Percentiles rank a stretch among this genome's conserved stretches.
Conservation (phyloP, 1,140 invertebrate genomes). For the Nephotettix cincticeps region DNA sequence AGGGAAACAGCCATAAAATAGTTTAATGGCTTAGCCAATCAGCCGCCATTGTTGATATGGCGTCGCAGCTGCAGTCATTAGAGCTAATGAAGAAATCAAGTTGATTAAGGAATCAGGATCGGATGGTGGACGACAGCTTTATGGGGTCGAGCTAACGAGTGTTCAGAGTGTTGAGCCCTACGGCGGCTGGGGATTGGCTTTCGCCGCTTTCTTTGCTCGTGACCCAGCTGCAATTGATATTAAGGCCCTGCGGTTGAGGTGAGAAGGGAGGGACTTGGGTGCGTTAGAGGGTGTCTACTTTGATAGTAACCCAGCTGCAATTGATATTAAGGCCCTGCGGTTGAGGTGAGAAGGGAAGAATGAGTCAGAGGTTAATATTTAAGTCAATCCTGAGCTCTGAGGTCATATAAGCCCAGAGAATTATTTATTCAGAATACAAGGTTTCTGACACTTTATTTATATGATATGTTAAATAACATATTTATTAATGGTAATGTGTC, state of each 20-base stretch:
- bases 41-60: conserved; percentile 8
- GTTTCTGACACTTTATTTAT: too few relatives aligned
- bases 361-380: too few relatives aligned
- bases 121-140: conserved; percentile 9
- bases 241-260: too few relatives aligned
- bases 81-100: conserved; percentile 17
- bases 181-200: background rate
- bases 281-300: background rate
- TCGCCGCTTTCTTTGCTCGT: background rate
- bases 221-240: background rate
- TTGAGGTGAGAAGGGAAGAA: too few relatives aligned
- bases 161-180: background rate
- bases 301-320: background rate
- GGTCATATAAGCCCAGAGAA: too few relatives aligned
- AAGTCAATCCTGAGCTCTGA: too few relatives aligned
- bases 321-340: too few relatives aligned
- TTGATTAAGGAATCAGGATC: conserved; percentile 20
- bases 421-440: too few relatives aligned
- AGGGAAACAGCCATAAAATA: conserved; percentile 8
- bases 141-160: conserved; percentile 2
- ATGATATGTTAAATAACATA: too few relatives aligned
- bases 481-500: too few relatives aligned
- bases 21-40: conserved; percentile 2
- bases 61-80: conserved; percentile 2
- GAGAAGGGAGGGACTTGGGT: too few relatives aligned